Evolutionary conservation across 2,888 invertebrate species (phyloP).

Genomic region (Thelaira solivaga): DNA sequence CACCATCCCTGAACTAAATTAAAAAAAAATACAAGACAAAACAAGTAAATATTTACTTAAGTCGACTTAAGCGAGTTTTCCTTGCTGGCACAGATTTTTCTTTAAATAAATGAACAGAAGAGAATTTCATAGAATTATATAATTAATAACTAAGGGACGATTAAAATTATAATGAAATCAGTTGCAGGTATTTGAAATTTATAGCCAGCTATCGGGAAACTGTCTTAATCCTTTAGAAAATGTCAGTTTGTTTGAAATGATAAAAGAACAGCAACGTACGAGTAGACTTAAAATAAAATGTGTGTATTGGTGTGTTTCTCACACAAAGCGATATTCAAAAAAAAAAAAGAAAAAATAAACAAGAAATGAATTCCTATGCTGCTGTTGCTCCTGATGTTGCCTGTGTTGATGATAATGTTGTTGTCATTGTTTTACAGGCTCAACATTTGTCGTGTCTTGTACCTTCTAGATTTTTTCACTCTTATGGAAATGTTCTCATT

Average conservation of each 20-base stretch:
- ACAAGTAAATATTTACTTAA: too few relatives aligned
- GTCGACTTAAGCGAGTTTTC: too few relatives aligned
- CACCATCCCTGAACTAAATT: too few relatives aligned
- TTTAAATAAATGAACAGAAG: not conserved
- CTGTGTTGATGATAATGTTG: conserved; percentile 28
- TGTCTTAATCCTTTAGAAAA: not conserved
- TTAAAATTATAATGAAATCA: conserved; percentile 24
- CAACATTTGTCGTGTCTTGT: conserved; percentile 42
- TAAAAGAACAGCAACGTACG: not conserved
- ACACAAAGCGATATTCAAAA: not conserved
- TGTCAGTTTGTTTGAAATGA: not conserved
- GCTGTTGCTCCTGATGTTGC: conserved; percentile 20
- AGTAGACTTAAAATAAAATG: not conserved
- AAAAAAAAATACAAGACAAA: too few relatives aligned
- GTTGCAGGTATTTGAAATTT: conserved; percentile 7
- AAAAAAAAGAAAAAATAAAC: conserved; percentile 1
- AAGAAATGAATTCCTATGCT: conserved; percentile 11
- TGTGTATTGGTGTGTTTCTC: too few relatives aligned
- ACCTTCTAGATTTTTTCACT: not conserved
- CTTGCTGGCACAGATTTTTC: too few relatives aligned
- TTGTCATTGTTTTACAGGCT: conserved; percentile 44
- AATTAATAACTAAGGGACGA: not conserved
- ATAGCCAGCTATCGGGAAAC: conserved; percentile 21
- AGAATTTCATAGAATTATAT: too few relatives aligned
- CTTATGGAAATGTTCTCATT: not conserved